Evolutionary conservation across 2,888 invertebrate genomes (phyloP), one percentile per base, ranked within the genome.

Genomic region (Melanotus villosus): DNA sequence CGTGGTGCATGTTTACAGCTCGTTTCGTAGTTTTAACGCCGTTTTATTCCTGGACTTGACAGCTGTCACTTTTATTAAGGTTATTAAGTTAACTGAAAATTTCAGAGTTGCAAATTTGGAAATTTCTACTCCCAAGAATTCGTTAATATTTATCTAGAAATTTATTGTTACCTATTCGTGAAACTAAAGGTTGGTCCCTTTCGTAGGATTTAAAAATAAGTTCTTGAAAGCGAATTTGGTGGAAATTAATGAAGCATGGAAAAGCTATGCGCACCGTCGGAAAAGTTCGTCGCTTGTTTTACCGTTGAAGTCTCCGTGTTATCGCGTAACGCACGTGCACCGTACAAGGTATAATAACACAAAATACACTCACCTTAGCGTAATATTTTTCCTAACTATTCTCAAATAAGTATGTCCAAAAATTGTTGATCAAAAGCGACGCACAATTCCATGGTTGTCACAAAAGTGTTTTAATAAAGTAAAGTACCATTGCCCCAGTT

Each of bases 401-500:
- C 26, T 50, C 52, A 30, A 50, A 64, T 7, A 16, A 18, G 52
- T 38, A 12, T 52, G 52, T 56, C 34, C 54, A 32, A 36, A n/a
- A 32, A 18, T 9, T 16, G 5, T 52, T 18, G 32, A 18, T 52
- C 16, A 52, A 52, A 50, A 16, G 52, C 5, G 32, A 18, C 10
- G 52, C 52, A 57, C 57, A 65, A 65, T 63, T 57, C 52, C 52
- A 59, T 16, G 18, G 52, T 59, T 64, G 64, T 64, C 68, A 68
- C 68, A 57, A 67, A 57, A 65, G 16, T 30, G 34, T 65, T 23
- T 38, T 43, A 32, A n/a, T n/a, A n/a, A n/a, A 30, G 38, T 38
- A 32, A 59, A 41, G 21, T 62, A 63, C 43, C 64, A 65, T 59
- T 70, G 74, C 70, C 73, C 73, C 69, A 76, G 75, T 76, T 76